Evolutionary conservation across 2,113 vertebrate species (phyloP).

Genomic region (Natator depressus): DNA sequence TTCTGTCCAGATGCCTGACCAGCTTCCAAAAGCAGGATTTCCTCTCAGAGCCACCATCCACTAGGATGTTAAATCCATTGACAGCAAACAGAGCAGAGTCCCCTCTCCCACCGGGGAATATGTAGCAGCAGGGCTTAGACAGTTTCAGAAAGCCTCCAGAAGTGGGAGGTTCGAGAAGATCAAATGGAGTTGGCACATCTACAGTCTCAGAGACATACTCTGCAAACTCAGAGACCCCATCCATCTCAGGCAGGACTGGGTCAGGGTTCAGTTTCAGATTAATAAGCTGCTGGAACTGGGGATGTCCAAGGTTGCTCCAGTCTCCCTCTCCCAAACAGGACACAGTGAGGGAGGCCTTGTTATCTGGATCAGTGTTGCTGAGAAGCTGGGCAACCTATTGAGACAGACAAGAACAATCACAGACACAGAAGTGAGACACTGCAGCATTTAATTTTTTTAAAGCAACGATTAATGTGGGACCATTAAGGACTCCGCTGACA

Average conservation of each 20-base stretch:
- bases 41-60: constrained; percentile 95
- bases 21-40: constrained; percentile 99
- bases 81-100: constrained; percentile 98
- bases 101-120: constrained; percentile 96
- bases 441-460: background rate
- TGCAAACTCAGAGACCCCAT: constrained; percentile 93
- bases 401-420: constrained; percentile 50
- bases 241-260: constrained; percentile 89
- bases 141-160: constrained; percentile 98
- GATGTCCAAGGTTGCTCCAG: constrained; percentile 90
- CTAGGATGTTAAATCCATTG: constrained; percentile 97
- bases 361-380: constrained; percentile 80
- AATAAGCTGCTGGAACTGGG: constrained; percentile 84
- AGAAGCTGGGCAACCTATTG: constrained; percentile 87
- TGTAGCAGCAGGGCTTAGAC: constrained; percentile 98
- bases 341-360: constrained; percentile 88
- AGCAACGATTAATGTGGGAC: background rate
- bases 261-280: constrained; percentile 90
- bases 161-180: constrained; percentile 95
- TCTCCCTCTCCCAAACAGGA: constrained; percentile 91
- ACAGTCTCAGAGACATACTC: constrained; percentile 96
- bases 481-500: background rate
- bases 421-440: background rate
- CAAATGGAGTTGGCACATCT: constrained; percentile 94
- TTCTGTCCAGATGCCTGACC: constrained; percentile 95